Conservation (phyloP, 2,888 invertebrate genomes). For the Hyppa rectilinea region DNA sequence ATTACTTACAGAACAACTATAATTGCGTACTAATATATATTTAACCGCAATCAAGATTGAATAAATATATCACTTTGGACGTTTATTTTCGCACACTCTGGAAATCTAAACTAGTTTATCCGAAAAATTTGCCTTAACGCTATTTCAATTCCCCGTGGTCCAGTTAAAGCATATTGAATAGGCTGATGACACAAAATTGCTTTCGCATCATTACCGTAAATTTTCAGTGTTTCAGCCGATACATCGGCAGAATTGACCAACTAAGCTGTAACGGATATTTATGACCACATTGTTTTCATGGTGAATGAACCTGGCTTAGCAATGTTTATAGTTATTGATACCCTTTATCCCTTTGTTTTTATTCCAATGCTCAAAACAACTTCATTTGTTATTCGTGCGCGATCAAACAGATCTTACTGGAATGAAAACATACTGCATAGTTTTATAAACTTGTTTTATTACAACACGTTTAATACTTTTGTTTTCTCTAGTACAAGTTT, state of each 20-base stretch:
- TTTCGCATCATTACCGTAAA: constrained; percentile 67
- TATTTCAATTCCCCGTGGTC: constrained; percentile 57
- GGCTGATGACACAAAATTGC: constrained; percentile 64
- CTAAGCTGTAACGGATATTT: constrained; percentile 69
- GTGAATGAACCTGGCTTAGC: constrained; percentile 60
- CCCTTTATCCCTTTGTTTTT: constrained; percentile 61
- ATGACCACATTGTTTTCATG: constrained; percentile 68
- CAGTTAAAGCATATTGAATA: constrained; percentile 63
- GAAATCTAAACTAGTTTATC: constrained; percentile 25
- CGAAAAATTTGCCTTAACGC: constrained; percentile 15
- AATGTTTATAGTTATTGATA: constrained; percentile 63
- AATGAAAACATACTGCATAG: constrained; percentile 50
- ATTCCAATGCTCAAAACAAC: constrained; percentile 60
- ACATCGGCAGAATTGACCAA: constrained; percentile 62
- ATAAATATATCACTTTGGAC: background rate
- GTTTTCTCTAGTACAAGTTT: constrained; percentile 15
- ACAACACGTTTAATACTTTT: constrained; percentile 4
- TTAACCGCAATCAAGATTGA: background rate
- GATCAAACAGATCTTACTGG: constrained; percentile 38
- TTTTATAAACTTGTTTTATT: constrained; percentile 23
- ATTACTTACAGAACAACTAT: too few species aligned
- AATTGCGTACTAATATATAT: too few species aligned
- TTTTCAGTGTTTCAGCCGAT: constrained; percentile 61
- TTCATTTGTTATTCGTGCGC: constrained; percentile 58
- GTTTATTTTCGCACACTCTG: background rate